Evolutionary conservation across 2,888 invertebrate species (phyloP), one percentile per base, ranked within the genome.

Genomic region (Boloria selene): DNA sequence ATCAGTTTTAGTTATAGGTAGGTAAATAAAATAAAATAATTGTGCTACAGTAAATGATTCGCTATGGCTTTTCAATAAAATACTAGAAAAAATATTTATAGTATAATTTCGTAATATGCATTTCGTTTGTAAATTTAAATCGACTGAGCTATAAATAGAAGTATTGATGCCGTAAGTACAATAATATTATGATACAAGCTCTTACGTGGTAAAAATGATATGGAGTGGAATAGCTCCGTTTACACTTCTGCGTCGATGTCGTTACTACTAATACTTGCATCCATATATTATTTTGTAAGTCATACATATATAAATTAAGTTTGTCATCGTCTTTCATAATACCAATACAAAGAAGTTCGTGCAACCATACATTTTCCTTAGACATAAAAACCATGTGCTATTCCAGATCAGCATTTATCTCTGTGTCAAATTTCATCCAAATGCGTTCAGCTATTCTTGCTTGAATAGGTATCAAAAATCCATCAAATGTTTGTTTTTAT

Each of bases 161-260:
- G 73, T 76, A 73, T 77, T 72, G 75, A 75, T 79, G 79, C 79
- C 70, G 77, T 72, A 65, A 70, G 68, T 74, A 77, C 74, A 77
- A 77, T 77, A 79, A 78, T 75, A n/a, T n/a, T n/a, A 86, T 86
- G 82, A 79, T 87, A 86, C 84, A 88, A 81, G 83, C 80, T 81
- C 80, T 84, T 88, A 87, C 77, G 80, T 88, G 87, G 69, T 84
- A 80, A 79, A 75, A 75, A 86, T 90, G 90, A 90, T 91, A 91
- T 91, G 90, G 81, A 80, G 76, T 82, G 73, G 74, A 86, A 56
- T 52, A 60, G 61, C 52, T 65, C 61, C 61, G 68, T 70, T 70
- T 68, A 70, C 65, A 70, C 65, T 63, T 68, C 38, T 62, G 62
- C 61, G 17, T 16, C 61, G 44, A 26, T 52, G 47, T 53, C 60